Evolutionary conservation across 37 sponge, comb jelly and placozoan genomes (phyloP).

Genomic region (Aplysina aerophoba): DNA sequence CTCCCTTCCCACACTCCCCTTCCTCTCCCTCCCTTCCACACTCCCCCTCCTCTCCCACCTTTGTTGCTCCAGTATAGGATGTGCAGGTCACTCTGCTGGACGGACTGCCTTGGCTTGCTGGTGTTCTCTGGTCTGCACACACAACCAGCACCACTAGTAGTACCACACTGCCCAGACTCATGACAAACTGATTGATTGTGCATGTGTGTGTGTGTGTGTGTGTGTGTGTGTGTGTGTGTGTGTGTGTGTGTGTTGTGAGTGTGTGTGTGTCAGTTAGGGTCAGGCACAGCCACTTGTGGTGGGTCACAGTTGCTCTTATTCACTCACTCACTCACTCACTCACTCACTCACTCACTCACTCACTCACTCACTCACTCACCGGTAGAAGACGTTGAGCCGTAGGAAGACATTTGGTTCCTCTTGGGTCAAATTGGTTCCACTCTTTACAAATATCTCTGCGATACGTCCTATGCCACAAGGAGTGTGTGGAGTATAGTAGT

Average conservation of each 20-base stretch:
- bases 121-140: conserved; percentile 80
- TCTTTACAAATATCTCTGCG: conserved; percentile 29
- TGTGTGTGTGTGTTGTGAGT: too few species aligned
- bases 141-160: too few species aligned
- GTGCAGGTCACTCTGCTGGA: conserved; percentile 70
- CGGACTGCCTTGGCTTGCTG: conserved; percentile 33
- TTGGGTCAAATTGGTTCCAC: conserved; percentile 13
- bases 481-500: neutral
- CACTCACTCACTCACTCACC: conserved; percentile 35
- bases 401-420: conserved; percentile 10
- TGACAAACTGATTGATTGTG: too few species aligned
- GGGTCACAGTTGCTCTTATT: neutral
- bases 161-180: too few species aligned
- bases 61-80: conserved; percentile 81
- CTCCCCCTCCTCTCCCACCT: neutral
- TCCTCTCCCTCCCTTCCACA: too few species aligned
- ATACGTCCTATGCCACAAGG: conserved; percentile 42
- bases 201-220: too few species aligned
- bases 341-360: conserved; percentile 26
- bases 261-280: too few species aligned
- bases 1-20: too few species aligned
- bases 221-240: too few species aligned
- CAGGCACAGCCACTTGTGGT: neutral
- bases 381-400: conserved; percentile 63
- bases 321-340: conserved; percentile 26